Evolutionary conservation across 1,140 invertebrate genomes (phyloP).

Genomic region (Nebria ingens): DNA sequence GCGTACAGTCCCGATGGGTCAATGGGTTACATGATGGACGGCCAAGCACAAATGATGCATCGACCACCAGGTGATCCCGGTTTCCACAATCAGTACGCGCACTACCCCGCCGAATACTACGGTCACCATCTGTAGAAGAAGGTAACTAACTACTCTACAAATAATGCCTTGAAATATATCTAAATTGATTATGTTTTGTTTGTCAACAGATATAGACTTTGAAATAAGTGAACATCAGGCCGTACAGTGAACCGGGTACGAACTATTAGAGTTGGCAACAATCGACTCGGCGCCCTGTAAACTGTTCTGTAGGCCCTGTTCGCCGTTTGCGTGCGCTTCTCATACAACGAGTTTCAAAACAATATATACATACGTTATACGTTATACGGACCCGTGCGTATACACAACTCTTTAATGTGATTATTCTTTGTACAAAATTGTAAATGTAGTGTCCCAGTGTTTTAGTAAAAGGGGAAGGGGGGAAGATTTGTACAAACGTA

Average conservation of each 20-base stretch:
- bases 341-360: constrained; percentile 7
- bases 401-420: constrained; percentile 38
- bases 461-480: constrained; percentile 30
- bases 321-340: no score
- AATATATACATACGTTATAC: constrained; percentile 6
- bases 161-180: no score
- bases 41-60: constrained; percentile 88
- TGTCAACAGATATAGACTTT: no score
- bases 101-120: constrained; percentile 83
- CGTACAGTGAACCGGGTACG: no score
- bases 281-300: no score
- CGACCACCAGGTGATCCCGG: constrained; percentile 79
- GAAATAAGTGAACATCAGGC: no score
- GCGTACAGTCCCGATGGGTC: constrained; percentile 88
- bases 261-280: no score
- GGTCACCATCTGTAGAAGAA: constrained; percentile 73
- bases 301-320: no score
- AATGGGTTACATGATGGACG: constrained; percentile 97
- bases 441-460: constrained; percentile 38
- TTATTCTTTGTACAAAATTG: constrained; percentile 38
- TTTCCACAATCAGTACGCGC: constrained; percentile 83
- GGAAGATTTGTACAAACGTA: constrained; percentile 36
- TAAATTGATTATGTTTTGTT: no score
- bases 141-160: no score
- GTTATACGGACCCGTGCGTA: constrained; percentile 17